A percentile compares a stretch with the other conserved stretches of the same genome.
Evolutionary conservation across 1,140 invertebrate genomes (phyloP).

Genomic region (Bombus soroeensis): DNA sequence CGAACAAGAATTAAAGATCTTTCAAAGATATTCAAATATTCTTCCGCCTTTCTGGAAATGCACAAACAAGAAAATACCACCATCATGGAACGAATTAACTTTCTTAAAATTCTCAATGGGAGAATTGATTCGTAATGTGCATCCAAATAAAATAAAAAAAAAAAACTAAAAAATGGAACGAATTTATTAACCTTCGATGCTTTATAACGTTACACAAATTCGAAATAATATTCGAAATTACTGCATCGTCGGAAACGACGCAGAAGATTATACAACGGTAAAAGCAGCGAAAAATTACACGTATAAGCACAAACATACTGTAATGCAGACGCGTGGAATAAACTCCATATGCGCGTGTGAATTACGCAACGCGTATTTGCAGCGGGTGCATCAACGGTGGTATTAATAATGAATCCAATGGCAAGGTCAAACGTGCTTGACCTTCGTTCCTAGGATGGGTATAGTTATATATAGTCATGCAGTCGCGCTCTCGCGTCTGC

Average conservation of each 20-base stretch:
- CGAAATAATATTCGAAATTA: not conserved
- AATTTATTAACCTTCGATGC: too few species aligned
- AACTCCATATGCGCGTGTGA: not conserved
- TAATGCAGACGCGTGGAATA: not conserved
- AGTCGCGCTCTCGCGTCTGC: not conserved
- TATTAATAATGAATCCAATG: slow-evolving; percentile 17
- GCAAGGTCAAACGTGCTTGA: slow-evolving; percentile 17
- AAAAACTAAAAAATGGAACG: too few species aligned
- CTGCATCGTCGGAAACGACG: not conserved
- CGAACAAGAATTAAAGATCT: not conserved
- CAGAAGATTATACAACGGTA: not conserved
- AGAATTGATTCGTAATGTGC: too few species aligned
- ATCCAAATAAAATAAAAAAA: too few species aligned
- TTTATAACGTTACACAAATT: not conserved
- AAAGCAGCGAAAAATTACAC: not conserved
- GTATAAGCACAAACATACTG: not conserved
- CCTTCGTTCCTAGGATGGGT: not conserved
- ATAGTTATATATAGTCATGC: too few species aligned
- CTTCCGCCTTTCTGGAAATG: too few species aligned
- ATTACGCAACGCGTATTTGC: slow-evolving; percentile 16
- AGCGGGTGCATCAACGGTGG: not conserved
- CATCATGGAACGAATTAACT: too few species aligned
- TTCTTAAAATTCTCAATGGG: too few species aligned
- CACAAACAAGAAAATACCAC: too few species aligned
- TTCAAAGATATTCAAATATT: not conserved